Conservation (phyloP, 1,140 invertebrate species). For the Babylonia areolata region DNA sequence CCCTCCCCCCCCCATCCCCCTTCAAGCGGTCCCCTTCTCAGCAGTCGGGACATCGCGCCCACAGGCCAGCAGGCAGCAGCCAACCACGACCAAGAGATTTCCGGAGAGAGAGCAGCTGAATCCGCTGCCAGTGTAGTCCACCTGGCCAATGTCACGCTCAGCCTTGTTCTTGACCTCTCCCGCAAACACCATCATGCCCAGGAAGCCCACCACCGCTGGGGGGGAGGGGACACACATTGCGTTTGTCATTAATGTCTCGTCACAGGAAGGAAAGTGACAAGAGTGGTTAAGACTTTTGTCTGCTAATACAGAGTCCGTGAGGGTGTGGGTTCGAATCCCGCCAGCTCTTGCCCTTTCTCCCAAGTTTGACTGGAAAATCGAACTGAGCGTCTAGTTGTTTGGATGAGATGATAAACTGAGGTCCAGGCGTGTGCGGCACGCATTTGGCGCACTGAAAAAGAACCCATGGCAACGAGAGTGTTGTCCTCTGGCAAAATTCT, state of each 20-base stretch:
- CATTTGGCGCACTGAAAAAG: no score
- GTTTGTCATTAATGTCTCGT: background rate
- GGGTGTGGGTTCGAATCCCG: no score
- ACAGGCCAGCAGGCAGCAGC: constrained; percentile 12
- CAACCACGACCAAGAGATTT: background rate
- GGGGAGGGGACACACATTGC: background rate
- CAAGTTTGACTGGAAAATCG: no score
- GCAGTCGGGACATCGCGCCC: background rate
- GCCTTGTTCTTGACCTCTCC: constrained; percentile 27
- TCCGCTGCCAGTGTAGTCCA: background rate
- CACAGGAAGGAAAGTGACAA: background rate
- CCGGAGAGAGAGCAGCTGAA: background rate
- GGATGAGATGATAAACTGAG: no score
- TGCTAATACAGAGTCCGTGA: no score
- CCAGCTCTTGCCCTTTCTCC: no score
- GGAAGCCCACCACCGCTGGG: constrained; percentile 18
- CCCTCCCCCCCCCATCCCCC: no score
- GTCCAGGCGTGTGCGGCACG: no score
- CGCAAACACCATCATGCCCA: background rate
- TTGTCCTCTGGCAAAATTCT: no score
- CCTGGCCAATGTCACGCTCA: background rate
- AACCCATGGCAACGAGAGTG: no score
- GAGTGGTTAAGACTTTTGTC: background rate
- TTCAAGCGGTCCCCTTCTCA: background rate
- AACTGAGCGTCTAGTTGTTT: no score